These are phyloP conservation scores for Nothocercus julius DNA, from an alignment of 2,113 vertebrate genomes.

Conservation along the genomic window DNA sequence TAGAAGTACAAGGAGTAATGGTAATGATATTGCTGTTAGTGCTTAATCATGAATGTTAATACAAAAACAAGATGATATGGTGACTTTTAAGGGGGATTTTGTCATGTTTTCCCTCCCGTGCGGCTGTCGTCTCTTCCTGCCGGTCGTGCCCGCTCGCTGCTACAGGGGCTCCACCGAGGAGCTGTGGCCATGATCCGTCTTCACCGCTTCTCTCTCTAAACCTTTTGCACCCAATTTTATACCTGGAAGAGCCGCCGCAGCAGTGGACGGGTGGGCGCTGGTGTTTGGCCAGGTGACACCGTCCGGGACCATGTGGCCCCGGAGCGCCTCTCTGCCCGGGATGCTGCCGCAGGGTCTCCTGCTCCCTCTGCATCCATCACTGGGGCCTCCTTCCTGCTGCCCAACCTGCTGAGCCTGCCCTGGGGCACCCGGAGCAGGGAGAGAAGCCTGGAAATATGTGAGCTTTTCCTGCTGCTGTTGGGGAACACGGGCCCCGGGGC, in stretches of 20 bases:
- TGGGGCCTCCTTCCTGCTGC: fast-evolving
- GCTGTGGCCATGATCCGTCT: not conserved
- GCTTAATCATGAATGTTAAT: not conserved
- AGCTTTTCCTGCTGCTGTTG: not conserved
- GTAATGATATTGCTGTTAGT: not conserved
- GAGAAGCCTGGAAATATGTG: fast-evolving
- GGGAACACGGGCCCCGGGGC: fast-evolving
- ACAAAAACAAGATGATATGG: not conserved
- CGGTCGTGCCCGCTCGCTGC: not conserved
- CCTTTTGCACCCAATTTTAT: not conserved
- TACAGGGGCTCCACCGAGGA: no score
- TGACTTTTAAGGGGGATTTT: not conserved
- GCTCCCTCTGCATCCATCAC: not conserved
- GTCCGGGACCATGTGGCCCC: fast-evolving
- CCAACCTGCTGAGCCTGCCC: not conserved
- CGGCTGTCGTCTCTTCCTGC: not conserved
- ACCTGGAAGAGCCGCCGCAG: not conserved
- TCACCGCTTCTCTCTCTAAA: not conserved
- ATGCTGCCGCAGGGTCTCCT: no score
- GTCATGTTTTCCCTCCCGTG: not conserved
- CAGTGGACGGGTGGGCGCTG: not conserved
- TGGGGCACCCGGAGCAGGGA: fast-evolving
- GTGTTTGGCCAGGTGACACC: fast-evolving
- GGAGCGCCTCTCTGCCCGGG: not conserved
- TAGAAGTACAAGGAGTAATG: not conserved